Evolutionary conservation across 2,797 vertebrate genomes (phyloP), one percentile per base, ranked within the genome.

Genomic region (Acanthurus lineatus): DNA sequence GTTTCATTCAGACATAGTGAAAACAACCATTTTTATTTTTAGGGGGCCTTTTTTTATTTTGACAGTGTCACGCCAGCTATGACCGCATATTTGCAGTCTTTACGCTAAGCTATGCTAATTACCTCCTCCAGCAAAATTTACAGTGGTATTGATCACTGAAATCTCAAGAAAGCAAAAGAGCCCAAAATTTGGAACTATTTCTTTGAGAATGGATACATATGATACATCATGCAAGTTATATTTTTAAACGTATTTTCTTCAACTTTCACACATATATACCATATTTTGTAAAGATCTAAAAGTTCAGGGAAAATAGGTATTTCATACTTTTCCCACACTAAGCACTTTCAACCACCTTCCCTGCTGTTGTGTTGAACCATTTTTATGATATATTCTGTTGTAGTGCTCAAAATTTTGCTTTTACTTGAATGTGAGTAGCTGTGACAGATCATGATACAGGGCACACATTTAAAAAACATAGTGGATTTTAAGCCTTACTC

Each of bases 81-180:
- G 38, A 44, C 19, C 10, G 14, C 3, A 22, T 12, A 14, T 9
- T 35, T 58, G 38, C 20, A 32, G 11, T 48, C 32, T 56, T 62
- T 61, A 69, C 61, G 57, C 35, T 65, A 63, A 62, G 14, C 59
- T 81, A 83, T 8, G 54, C 44, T 69, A 65, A 72, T 0, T 20
- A 2, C 20, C n/a, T n/a, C 45, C 40, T 40, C 16, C 9, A 52
- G 35, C 47, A 40, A 14, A 61, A 6, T 45, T 42, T 42, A 45
- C 9, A 35, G 44, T 44, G 15, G 19, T 45, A 17, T 49, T 20
- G 25, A 38, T 54, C 8, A 19, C 19, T 58, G 8, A 19, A 38
- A 25, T 67, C 49, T 62, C 25, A 65, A 72, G 54, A 73, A 48
- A 49, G 22, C 12, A 69, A 75, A n/a, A 22, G 44, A 20, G 28